Evolutionary conservation across 1,140 invertebrate species (phyloP), one percentile per base, ranked within the genome.

Genomic region (Wiebesia pumilae): DNA sequence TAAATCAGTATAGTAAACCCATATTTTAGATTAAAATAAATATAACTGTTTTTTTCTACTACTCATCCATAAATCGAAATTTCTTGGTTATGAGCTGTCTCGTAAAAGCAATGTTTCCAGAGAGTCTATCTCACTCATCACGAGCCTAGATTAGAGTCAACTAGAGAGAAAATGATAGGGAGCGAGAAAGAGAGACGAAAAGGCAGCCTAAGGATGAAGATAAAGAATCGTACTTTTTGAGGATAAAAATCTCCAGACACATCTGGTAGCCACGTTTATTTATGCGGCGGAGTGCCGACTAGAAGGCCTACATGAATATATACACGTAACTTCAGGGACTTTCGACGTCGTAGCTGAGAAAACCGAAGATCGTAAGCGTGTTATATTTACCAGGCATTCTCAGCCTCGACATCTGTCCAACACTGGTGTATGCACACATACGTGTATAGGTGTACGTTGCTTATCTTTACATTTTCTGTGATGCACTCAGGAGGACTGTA

Each of bases 191-290:
- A 67, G 19, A 54, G 14, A 54, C 47, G 85, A 86, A 83, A 85
- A 58, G 38, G 71, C n/a, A 80, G 84, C 81, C 51, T 62, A 47
- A 58, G 87, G 81, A 75, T 85, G 84, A 79, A 47, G 75, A 47
- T 1, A n/a, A 69, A 9, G n/a, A n/a, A n/a, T 1, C 35, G 54
- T 81, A 40, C 58, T 80, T 75, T 67, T 54, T 6, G 81, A 77
- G 79, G 65, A 24, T 54, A 54, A 71, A 89, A 88, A 83, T 86
- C 82, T 43, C 19, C 1, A 58, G 35, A 38, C 67, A 83, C 90
- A 91, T 90, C 90, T 91, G 90, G 89, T 80, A n/a, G 83, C 43
- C 88, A 89, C 87, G 87, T 89, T 88, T 90, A 88, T 90, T 89
- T 89, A 90, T 87, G 88, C 81, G 87, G 65, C 85, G 71, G 88